Evolutionary conservation across 2,113 vertebrate species (phyloP).

Genomic region (Cairina moschata): DNA sequence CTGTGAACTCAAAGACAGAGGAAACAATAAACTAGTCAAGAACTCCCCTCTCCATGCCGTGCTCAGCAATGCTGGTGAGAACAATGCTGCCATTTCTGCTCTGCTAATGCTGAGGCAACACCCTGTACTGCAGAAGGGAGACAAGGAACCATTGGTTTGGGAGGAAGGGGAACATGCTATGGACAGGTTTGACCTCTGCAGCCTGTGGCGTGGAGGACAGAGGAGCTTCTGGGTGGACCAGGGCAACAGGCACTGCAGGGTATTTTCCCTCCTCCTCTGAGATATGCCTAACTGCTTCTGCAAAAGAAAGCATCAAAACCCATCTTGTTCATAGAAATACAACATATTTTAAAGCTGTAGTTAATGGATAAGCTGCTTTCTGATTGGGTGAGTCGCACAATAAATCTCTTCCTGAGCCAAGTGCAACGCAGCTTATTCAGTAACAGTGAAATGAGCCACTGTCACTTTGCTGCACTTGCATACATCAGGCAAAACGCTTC

Average conservation of each 20-base stretch:
- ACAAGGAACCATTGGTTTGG: neutral
- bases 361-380: slow-evolving; percentile 72
- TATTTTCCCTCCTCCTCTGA: neutral
- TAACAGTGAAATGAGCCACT: slow-evolving; percentile 47
- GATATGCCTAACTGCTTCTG: neutral
- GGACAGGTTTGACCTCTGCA: neutral
- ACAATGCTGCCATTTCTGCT: neutral
- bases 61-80: neutral
- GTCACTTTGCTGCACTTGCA: slow-evolving; percentile 59
- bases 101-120: neutral
- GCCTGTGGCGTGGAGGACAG: neutral
- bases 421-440: slow-evolving; percentile 53
- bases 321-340: slow-evolving; percentile 49
- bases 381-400: slow-evolving; percentile 60
- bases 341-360: slow-evolving; percentile 58
- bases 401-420: slow-evolving; percentile 62
- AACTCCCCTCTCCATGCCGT: neutral
- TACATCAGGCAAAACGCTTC: slow-evolving; percentile 67
- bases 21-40: neutral
- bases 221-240: neutral
- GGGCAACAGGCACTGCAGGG: neutral
- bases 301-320: slow-evolving; percentile 39
- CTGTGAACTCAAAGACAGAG: neutral
- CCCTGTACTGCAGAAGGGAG: neutral
- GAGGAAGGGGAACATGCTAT: neutral